A percentile compares a stretch with the other conserved stretches of the same genome.
Conservation (phyloP, 2,113 vertebrate species). For the Morone chrysops region DNA sequence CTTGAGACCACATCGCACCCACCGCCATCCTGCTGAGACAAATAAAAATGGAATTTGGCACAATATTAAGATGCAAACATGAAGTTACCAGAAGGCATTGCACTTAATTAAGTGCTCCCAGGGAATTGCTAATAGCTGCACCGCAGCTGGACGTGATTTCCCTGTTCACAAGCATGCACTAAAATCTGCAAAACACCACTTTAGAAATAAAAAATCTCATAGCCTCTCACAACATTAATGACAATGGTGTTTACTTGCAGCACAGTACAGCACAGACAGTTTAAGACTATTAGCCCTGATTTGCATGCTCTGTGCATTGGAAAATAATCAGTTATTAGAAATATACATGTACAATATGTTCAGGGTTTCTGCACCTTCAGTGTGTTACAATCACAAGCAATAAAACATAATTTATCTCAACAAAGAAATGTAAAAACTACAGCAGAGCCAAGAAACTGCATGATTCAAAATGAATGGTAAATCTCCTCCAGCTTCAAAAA, state of each 20-base stretch:
- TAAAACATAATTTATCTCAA: conserved; percentile 42
- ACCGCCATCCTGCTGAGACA: conserved; percentile 5
- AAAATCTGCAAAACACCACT: conserved; percentile 42
- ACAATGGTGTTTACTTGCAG: conserved; percentile 61
- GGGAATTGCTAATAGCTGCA: conserved; percentile 44
- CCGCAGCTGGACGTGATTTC: conserved; percentile 34
- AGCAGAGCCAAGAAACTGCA: conserved; percentile 42
- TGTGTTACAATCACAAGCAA: conserved; percentile 74
- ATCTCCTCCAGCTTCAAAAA: conserved; percentile 35
- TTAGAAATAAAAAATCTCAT: conserved; percentile 1
- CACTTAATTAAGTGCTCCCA: conserved; percentile 49
- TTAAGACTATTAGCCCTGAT: conserved; percentile 65
- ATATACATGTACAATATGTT: conserved; percentile 60
- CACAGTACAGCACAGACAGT: conserved; percentile 70
- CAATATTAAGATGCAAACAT: conserved; percentile 59
- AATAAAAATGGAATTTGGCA: conserved; percentile 73
- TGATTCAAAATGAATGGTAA: conserved; percentile 23
- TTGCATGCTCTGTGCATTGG: conserved; percentile 70
- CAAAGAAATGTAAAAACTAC: conserved; percentile 40
- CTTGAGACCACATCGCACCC: background rate
- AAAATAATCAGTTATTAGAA: conserved; percentile 48
- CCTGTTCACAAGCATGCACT: conserved; percentile 62
- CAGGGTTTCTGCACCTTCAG: conserved; percentile 60
- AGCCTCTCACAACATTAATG: conserved; percentile 52
- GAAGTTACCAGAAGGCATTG: conserved; percentile 42